A percentile compares a stretch with the other conserved stretches of the same genome.
Evolutionary conservation across 2,888 invertebrate genomes (phyloP).

Genomic region (Pheosia gnoma): DNA sequence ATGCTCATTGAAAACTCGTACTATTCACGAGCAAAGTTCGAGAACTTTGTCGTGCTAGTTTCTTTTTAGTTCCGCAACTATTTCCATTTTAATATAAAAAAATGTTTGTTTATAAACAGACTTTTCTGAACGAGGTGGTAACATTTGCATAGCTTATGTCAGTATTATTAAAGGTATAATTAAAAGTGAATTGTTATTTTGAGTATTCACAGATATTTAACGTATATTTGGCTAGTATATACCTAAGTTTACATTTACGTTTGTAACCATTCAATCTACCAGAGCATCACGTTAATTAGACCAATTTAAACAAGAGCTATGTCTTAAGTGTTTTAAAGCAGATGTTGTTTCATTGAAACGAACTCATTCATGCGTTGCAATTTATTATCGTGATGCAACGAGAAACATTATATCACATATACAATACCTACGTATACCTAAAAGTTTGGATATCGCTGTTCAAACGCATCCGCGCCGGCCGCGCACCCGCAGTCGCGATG

Average conservation of each 20-base stretch:
- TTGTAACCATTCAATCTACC: too few relatives aligned
- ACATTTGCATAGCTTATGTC: neutral
- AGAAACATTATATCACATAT: constrained; percentile 22
- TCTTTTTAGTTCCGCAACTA: neutral
- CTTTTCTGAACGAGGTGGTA: neutral
- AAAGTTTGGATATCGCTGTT: constrained; percentile 66
- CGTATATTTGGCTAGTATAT: too few relatives aligned
- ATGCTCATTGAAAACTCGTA: neutral
- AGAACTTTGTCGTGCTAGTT: constrained; percentile 13
- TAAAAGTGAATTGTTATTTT: too few relatives aligned
- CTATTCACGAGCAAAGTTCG: neutral
- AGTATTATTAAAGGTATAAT: too few relatives aligned
- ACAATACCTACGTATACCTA: constrained; percentile 34
- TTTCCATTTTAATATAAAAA: neutral
- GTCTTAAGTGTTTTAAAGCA: neutral
- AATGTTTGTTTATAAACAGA: neutral
- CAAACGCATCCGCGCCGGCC: constrained; percentile 64
- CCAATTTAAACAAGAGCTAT: too few relatives aligned
- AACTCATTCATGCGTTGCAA: constrained; percentile 5
- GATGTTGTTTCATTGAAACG: constrained; percentile 3
- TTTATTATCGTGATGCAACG: constrained; percentile 16
- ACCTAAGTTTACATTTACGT: too few relatives aligned
- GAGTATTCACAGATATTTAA: too few relatives aligned
- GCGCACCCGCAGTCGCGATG: constrained; percentile 74
- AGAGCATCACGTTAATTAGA: too few relatives aligned